These are phyloP conservation scores for Ataeniobius toweri DNA, from an alignment of 2,797 vertebrate species.

Conservation along the genomic window DNA sequence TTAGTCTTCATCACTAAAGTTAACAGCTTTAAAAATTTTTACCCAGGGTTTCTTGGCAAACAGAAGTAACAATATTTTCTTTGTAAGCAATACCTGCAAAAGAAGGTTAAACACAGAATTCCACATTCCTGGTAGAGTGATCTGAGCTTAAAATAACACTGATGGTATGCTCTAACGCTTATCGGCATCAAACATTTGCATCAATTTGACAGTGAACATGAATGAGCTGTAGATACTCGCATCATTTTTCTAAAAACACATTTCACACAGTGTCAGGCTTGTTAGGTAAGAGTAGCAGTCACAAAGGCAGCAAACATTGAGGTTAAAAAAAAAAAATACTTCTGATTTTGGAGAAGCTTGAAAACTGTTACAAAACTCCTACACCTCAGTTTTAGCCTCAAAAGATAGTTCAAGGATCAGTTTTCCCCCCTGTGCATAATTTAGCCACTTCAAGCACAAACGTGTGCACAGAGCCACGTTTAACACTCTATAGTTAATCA, in stretches of 20 bases:
- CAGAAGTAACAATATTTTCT: not conserved
- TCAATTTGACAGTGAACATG: slow-evolving; percentile 28
- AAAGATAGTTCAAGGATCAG: not conserved
- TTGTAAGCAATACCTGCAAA: slow-evolving; percentile 5
- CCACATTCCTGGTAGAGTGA: slow-evolving; percentile 9
- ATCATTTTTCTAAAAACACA: slow-evolving; percentile 29
- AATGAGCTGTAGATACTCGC: slow-evolving; percentile 29
- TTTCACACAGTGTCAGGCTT: not conserved
- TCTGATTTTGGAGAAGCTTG: not conserved
- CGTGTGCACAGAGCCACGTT: slow-evolving; percentile 29
- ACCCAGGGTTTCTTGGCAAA: not conserved
- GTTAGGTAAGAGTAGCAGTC: not conserved
- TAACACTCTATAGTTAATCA: slow-evolving; percentile 25
- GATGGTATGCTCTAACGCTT: slow-evolving; percentile 1
- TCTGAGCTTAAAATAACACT: slow-evolving; percentile 11
- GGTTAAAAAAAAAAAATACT: not conserved
- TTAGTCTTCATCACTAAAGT: slow-evolving; percentile 2
- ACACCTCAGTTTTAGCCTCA: not conserved
- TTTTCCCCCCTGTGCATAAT: not conserved
- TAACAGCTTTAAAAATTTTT: slow-evolving; percentile 7
- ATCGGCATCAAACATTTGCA: slow-evolving; percentile 45
- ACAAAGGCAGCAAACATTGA: not conserved
- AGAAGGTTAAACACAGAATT: slow-evolving; percentile 12
- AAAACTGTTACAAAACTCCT: not conserved
- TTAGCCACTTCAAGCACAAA: not conserved